These are phyloP conservation scores for Pemphredon lugubris DNA, from an alignment of 2,888 invertebrate genomes.

Conservation along the genomic window DNA sequence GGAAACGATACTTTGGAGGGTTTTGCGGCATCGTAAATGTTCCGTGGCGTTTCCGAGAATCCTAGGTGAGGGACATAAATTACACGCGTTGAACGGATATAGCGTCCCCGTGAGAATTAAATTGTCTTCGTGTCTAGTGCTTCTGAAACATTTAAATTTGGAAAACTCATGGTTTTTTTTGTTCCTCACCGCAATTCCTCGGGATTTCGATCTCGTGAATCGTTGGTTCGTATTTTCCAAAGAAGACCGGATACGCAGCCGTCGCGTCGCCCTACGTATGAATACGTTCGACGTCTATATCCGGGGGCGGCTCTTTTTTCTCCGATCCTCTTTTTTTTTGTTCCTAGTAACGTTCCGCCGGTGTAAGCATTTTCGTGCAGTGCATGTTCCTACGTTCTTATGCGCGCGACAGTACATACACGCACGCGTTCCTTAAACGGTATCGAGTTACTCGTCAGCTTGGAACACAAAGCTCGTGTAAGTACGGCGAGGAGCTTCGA, in stretches of 20 bases:
- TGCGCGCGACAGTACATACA: conserved; percentile 47
- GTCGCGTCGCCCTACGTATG: background rate
- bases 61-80: too few species aligned
- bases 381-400: conserved; percentile 24
- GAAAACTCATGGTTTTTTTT: too few species aligned
- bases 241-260: conserved; percentile 9
- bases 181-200: too few species aligned
- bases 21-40: too few species aligned
- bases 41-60: too few species aligned
- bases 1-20: too few species aligned
- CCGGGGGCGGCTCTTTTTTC: background rate
- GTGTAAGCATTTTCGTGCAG: conserved; percentile 47
- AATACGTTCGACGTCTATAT: conserved; percentile 26
- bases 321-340: background rate
- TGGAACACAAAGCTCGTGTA: conserved; percentile 71
- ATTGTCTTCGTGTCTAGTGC: too few species aligned
- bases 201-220: too few species aligned
- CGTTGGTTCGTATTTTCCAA: background rate
- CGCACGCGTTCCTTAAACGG: conserved; percentile 51
- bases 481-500: conserved; percentile 66
- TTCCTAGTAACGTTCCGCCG: conserved; percentile 27
- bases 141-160: too few species aligned
- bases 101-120: too few species aligned
- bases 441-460: conserved; percentile 73
- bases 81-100: too few species aligned